Evolutionary conservation across 1,140 invertebrate genomes (phyloP).

Genomic region (Lepidotrigona ventralis): DNA sequence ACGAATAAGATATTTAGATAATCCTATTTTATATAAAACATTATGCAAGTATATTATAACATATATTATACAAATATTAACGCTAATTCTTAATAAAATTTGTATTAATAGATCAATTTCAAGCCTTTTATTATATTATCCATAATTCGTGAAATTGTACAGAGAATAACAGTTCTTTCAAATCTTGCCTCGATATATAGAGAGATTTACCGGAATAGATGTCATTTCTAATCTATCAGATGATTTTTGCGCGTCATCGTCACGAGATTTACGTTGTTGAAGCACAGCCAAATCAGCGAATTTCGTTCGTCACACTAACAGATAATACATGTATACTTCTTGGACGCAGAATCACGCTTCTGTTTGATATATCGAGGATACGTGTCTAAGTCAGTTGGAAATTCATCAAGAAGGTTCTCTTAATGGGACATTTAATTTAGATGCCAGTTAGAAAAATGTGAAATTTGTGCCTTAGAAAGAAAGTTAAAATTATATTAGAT

Average conservation of each 20-base stretch:
- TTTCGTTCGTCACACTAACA: constrained; percentile 26
- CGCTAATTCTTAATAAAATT: background rate
- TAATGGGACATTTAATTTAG: background rate
- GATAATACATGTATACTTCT: constrained; percentile 2
- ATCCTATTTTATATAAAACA: no score
- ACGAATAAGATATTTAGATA: no score
- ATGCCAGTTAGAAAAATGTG: constrained; percentile 1
- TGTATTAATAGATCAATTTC: background rate
- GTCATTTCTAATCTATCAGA: constrained; percentile 35
- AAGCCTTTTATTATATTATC: background rate
- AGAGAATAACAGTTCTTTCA: background rate
- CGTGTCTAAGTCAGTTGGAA: constrained; percentile 10
- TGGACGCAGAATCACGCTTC: constrained; percentile 30
- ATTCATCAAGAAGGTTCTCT: background rate
- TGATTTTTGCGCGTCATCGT: constrained; percentile 52
- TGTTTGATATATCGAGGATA: constrained; percentile 14
- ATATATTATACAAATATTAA: background rate
- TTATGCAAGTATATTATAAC: no score
- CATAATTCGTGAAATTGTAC: background rate
- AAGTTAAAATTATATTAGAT: background rate
- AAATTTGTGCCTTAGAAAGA: no score
- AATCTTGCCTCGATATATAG: background rate
- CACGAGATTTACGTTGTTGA: constrained; percentile 70
- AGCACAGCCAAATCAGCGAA: constrained; percentile 64
- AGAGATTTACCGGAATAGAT: background rate